Conservation (phyloP, 1,140 invertebrate species). For the Trachymyrmex septentrionalis region DNA sequence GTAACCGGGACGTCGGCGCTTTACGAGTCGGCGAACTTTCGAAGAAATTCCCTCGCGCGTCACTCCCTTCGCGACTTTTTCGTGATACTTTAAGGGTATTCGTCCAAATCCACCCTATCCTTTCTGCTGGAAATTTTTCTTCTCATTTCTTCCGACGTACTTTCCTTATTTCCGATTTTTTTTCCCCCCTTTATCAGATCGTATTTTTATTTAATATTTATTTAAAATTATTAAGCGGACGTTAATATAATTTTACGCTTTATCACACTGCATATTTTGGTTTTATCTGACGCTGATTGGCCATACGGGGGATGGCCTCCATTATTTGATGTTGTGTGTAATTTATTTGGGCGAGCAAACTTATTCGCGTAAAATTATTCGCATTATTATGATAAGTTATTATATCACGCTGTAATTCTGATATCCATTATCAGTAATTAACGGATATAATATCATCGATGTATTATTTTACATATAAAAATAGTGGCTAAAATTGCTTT, state of each 20-base stretch:
- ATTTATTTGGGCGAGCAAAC: slow-evolving; percentile 3
- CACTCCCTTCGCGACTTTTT: slow-evolving; percentile 40
- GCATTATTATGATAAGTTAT: slow-evolving; percentile 38
- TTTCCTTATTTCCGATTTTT: neutral
- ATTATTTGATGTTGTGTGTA: neutral
- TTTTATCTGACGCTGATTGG: neutral
- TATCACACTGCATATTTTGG: neutral
- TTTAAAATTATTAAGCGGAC: neutral
- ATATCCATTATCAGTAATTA: slow-evolving; percentile 30
- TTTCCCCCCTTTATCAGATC: neutral
- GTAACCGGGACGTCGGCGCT: slow-evolving; percentile 64
- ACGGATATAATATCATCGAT: slow-evolving; percentile 6
- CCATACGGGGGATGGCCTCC: neutral
- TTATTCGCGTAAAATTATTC: slow-evolving; percentile 37
- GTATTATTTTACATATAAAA: slow-evolving; percentile 28
- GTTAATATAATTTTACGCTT: neutral
- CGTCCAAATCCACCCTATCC: neutral
- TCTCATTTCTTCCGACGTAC: neutral
- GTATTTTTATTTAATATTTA: neutral
- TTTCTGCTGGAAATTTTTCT: slow-evolving; percentile 30
- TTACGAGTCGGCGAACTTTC: slow-evolving; percentile 60
- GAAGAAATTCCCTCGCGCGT: slow-evolving; percentile 51
- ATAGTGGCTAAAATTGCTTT: slow-evolving; percentile 13
- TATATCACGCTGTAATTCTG: slow-evolving; percentile 4
- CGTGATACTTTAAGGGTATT: slow-evolving; percentile 41